phyloP scores from a whole-genome alignment of 2,888 invertebrate species.

The Muschampia plurimacula region DNA sequence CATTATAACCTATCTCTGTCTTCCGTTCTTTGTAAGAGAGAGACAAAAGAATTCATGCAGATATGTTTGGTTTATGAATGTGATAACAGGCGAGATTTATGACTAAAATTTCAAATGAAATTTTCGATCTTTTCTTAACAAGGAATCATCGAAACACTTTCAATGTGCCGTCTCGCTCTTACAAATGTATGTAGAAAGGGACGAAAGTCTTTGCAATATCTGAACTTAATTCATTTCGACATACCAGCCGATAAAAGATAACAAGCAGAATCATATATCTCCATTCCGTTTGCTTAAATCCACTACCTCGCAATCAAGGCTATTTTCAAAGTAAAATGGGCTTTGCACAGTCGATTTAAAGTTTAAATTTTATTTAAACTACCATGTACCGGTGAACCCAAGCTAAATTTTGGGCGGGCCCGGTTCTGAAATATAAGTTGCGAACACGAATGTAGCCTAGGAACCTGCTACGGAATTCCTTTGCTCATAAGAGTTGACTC shows the following conservation, averaged over 20 bases:
- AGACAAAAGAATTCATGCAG: constrained; percentile 21
- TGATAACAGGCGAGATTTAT: constrained; percentile 39
- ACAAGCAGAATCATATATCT: constrained; percentile 46
- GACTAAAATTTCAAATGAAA: constrained; percentile 26
- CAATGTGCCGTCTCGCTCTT: constrained; percentile 21
- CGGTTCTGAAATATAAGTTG: constrained; percentile 68
- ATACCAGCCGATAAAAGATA: constrained; percentile 47
- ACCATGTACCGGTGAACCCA: constrained; percentile 48
- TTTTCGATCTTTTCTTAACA: constrained; percentile 34
- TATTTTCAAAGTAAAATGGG: constrained; percentile 45
- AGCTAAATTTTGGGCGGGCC: constrained; percentile 76
- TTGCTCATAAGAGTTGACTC: background rate
- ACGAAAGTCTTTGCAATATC: constrained; percentile 41
- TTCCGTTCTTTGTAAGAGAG: constrained; percentile 4
- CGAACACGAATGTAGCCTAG: constrained; percentile 60
- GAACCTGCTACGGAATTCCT: constrained; percentile 46
- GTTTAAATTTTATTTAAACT: constrained; percentile 43
- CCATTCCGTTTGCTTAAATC: constrained; percentile 53
- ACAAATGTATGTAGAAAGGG: constrained; percentile 30
- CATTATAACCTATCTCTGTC: constrained; percentile 12
- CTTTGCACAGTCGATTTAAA: constrained; percentile 43
- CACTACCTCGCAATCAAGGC: constrained; percentile 49
- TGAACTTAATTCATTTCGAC: constrained; percentile 52
- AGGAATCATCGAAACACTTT: constrained; percentile 28
- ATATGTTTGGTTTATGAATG: constrained; percentile 39